Base-by-base conservation (phyloP, 1,140 invertebrate genomes). In the Gyrodactylus salaris region DNA sequence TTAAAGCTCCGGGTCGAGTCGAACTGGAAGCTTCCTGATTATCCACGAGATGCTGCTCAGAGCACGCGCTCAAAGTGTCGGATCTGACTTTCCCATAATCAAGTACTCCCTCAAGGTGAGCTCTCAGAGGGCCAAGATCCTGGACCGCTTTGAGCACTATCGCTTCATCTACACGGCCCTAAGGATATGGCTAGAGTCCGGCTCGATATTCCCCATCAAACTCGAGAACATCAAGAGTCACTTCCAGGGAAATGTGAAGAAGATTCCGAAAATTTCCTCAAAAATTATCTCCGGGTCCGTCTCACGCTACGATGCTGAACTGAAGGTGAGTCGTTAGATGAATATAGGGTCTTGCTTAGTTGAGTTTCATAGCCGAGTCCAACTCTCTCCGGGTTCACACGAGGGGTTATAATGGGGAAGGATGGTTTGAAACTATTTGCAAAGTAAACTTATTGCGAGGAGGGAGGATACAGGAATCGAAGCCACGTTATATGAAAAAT, bases 201-300 rank as follows among this genome's bases (percentile, higher is more conserved):
- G 24, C 21, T 70, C n/a, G 69, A 70, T 22, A 70, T 70, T 21
- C 22, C 7, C 24, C 22, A 19, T 22, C n/a, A 70, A 70, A 21
- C 69, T 25, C 19, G 24, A 22, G 2, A 21, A 70, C 19, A 19
- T 70, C 19, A 2, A 2, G 21, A 70, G 2, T 19, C n/a, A 74
- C 69, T n/a, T 21, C 76, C 77, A 71, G 76, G 78, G 54, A 76
- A 73, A 75, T 25, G 21, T 73, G 20, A 68, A 27, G 23, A 19
- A 54, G 1, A 7, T 72, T 1, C 16, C 20, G n/a, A 27, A 75
- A 34, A 27, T 26, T 69, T 25, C 26, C 16, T 74, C 19, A 23
- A 75, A 22, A 1, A 68, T 0, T 68, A 70, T 70, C 21, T 74
- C 20, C n/a, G 73, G n/a, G 68, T 26, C n/a, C 1, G 23, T 27